Evolutionary conservation across 2,797 vertebrate genomes (phyloP).

Genomic region (Dendrocincla fuliginosa): DNA sequence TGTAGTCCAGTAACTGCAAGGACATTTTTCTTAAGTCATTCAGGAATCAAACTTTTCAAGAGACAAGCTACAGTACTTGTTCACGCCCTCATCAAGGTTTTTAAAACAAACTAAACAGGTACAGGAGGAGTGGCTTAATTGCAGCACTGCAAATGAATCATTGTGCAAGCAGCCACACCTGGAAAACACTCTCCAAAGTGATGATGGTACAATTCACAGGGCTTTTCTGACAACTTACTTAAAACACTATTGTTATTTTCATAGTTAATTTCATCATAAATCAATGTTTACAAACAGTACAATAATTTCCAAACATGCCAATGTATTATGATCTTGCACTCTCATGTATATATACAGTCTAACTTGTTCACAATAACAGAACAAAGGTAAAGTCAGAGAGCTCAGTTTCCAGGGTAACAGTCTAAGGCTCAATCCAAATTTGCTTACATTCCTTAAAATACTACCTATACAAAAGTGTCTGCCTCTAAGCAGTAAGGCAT

Average conservation of each 20-base stretch:
- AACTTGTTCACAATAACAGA: not conserved
- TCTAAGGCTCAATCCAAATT: not conserved
- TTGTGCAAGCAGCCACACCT: not conserved
- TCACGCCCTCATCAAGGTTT: accelerated
- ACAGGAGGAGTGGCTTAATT: not conserved
- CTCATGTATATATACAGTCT: not conserved
- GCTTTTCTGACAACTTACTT: not conserved
- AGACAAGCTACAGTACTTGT: not conserved
- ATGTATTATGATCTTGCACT: not conserved
- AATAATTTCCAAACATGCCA: not conserved
- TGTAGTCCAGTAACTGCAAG: not conserved
- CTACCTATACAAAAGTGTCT: not conserved
- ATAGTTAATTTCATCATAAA: not conserved
- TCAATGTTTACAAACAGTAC: not conserved
- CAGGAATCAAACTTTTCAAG: not conserved
- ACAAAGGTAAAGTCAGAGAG: not conserved
- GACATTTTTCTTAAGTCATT: not conserved
- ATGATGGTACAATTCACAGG: not conserved
- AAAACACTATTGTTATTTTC: not conserved
- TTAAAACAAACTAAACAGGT: not conserved
- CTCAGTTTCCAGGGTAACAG: not conserved
- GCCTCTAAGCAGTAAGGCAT: not conserved
- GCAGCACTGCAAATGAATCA: not conserved
- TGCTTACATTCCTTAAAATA: not conserved
- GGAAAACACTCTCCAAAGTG: not conserved